Evolutionary conservation across 1,140 invertebrate genomes (phyloP).

Genomic region (Stegodyphus dumicola): DNA sequence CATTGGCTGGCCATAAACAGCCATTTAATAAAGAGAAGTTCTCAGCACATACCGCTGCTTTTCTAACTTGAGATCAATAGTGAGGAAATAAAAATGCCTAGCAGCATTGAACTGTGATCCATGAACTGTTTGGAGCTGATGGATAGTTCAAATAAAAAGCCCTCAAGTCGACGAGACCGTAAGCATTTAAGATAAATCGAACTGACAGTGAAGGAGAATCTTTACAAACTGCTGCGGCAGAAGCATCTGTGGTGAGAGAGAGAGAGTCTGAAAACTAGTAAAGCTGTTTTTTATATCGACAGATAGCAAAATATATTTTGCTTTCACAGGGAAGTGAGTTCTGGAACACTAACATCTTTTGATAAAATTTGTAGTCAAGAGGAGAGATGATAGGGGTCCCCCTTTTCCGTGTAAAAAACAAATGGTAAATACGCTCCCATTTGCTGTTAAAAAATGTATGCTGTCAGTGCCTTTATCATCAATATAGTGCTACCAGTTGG

Average conservation of each 20-base stretch:
- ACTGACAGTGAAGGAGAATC: neutral
- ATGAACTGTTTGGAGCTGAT: neutral
- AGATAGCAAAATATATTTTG: neutral
- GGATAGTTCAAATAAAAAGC: slow-evolving; percentile 26
- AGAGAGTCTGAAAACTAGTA: neutral
- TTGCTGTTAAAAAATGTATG: too few relatives aligned
- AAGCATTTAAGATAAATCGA: slow-evolving; percentile 16
- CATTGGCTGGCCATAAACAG: too few relatives aligned
- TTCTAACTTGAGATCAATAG: too few relatives aligned
- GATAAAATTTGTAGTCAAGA: neutral
- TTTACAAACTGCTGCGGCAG: neutral
- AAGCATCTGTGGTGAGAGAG: neutral
- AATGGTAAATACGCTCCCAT: too few relatives aligned
- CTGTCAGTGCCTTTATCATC: too few relatives aligned
- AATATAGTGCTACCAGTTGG: too few relatives aligned
- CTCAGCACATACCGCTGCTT: too few relatives aligned
- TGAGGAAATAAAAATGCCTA: slow-evolving; percentile 4
- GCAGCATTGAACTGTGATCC: slow-evolving; percentile 6
- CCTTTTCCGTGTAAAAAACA: too few relatives aligned
- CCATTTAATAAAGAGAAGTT: too few relatives aligned
- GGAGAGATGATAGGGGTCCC: too few relatives aligned
- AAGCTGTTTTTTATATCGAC: slow-evolving; percentile 2
- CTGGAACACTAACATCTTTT: neutral
- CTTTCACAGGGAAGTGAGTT: neutral
- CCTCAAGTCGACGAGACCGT: slow-evolving; percentile 1